Evolutionary conservation across 2,113 vertebrate species (phyloP).

Genomic region (Neodontobutis hainanensis): DNA sequence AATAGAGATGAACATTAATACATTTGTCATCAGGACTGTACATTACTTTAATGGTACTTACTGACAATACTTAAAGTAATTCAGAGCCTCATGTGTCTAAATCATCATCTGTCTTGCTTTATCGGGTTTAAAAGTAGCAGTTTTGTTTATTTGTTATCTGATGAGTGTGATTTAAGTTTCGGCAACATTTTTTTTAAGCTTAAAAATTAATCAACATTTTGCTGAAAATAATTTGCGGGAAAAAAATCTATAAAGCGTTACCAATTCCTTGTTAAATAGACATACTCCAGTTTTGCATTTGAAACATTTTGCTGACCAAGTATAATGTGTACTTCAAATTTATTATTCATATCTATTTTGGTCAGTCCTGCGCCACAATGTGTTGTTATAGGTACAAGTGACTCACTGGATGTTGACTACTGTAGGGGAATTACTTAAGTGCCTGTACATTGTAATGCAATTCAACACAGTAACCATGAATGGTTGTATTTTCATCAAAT

Average conservation of each 20-base stretch:
- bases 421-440: constrained; percentile 19
- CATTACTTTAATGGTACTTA: constrained; percentile 30
- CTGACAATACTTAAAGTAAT: constrained; percentile 12
- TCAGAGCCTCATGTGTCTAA: constrained; percentile 27
- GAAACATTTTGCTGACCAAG: constrained; percentile 13
- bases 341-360: constrained; percentile 1
- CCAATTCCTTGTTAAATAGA: constrained; percentile 1
- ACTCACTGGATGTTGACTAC: neutral
- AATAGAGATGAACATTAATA: constrained; percentile 13
- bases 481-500: neutral
- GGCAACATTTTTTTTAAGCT: neutral
- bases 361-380: constrained; percentile 1
- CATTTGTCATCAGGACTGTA: constrained; percentile 14
- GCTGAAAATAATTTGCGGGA: constrained; percentile 8
- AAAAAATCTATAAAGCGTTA: constrained; percentile 23
- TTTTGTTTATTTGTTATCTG: neutral
- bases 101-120: constrained; percentile 47
- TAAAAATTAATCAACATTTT: no score
- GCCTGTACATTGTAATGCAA: constrained; percentile 2
- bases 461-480: neutral
- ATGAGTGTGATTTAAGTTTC: neutral
- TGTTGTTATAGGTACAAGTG: neutral
- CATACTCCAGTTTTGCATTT: constrained; percentile 22
- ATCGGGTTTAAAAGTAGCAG: constrained; percentile 12
- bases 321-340: neutral